A percentile compares a stretch with the other conserved stretches of the same genome.
Evolutionary conservation across 2,797 vertebrate genomes (phyloP).

Genomic region (Dendrocincla fuliginosa): DNA sequence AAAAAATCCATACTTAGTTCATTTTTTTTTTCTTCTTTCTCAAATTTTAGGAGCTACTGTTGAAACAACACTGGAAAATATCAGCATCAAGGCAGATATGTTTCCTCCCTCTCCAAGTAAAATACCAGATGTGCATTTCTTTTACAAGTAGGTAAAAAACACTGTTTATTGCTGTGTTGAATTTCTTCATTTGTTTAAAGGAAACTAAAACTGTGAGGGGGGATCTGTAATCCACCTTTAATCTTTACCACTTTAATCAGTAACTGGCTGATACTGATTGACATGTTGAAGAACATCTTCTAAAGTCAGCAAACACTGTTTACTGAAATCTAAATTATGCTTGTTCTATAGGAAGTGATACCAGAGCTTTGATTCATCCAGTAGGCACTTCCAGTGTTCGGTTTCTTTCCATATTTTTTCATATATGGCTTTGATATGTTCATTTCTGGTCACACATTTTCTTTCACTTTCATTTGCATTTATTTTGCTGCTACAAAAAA

Average conservation of each 20-base stretch:
- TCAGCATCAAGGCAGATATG: slow-evolving; percentile 80
- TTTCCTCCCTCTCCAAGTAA: slow-evolving; percentile 81
- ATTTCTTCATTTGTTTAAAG: not conserved
- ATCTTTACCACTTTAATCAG: not conserved
- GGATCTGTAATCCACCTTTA: not conserved
- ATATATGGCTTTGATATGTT: not conserved
- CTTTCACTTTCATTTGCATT: not conserved
- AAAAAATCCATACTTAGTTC: not conserved
- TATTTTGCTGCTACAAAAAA: not conserved
- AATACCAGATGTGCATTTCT: slow-evolving; percentile 91
- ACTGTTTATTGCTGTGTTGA: not conserved
- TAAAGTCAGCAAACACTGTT: not conserved
- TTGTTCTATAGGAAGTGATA: not conserved
- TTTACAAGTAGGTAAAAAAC: slow-evolving; percentile 86
- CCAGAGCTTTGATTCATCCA: not conserved
- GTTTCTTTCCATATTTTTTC: not conserved
- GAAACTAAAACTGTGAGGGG: not conserved
- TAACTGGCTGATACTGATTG: not conserved
- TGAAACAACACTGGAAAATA: slow-evolving; percentile 80
- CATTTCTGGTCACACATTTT: not conserved
- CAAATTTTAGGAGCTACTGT: slow-evolving; percentile 84
- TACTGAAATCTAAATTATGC: not conserved
- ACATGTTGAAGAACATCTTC: not conserved
- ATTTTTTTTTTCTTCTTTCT: not conserved
- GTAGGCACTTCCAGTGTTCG: not conserved